phyloP scores from a whole-genome alignment of 2,888 invertebrate genomes.

The Agonopterix alstromeriana region DNA sequence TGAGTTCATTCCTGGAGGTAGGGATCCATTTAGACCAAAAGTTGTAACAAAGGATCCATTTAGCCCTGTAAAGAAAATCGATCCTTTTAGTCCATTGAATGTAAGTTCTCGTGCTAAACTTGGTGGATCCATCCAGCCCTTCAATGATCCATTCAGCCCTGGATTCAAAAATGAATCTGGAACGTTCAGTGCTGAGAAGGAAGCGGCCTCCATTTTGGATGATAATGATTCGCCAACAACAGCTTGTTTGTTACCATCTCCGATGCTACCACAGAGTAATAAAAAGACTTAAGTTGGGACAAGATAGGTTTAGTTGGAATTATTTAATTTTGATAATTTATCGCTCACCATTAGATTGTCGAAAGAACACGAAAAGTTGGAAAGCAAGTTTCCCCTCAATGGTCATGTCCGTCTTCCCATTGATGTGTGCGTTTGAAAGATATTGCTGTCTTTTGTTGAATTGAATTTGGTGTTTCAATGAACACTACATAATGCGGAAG shows the following conservation, averaged over 20 bases:
- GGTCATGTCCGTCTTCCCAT: too few relatives aligned
- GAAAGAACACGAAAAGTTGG: too few relatives aligned
- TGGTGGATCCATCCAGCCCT: too few relatives aligned
- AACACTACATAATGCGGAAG: too few relatives aligned
- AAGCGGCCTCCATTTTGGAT: slow-evolving; percentile 52
- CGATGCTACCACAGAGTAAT: slow-evolving; percentile 70
- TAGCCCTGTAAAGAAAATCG: slow-evolving; percentile 1
- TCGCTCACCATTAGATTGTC: too few relatives aligned
- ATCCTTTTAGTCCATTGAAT: slow-evolving; percentile 2
- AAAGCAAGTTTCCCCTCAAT: too few relatives aligned
- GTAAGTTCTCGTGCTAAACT: too few relatives aligned
- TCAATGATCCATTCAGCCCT: slow-evolving; percentile 18
- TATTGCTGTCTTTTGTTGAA: too few relatives aligned
- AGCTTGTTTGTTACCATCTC: slow-evolving; percentile 74
- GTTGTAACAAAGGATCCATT: slow-evolving; percentile 3
- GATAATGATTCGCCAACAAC: slow-evolving; percentile 57
- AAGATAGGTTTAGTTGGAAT: too few relatives aligned
- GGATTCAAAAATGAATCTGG: neutral
- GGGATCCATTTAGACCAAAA: slow-evolving; percentile 24
- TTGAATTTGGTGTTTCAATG: too few relatives aligned
- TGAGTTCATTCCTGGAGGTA: slow-evolving; percentile 44
- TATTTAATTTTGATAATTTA: too few relatives aligned
- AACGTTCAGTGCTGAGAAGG: slow-evolving; percentile 7
- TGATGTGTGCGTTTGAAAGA: too few relatives aligned
- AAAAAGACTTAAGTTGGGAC: slow-evolving; percentile 19